These are phyloP conservation scores for Acromyrmex echinatior DNA, from an alignment of 1,140 invertebrate species.

Conservation along the genomic window DNA sequence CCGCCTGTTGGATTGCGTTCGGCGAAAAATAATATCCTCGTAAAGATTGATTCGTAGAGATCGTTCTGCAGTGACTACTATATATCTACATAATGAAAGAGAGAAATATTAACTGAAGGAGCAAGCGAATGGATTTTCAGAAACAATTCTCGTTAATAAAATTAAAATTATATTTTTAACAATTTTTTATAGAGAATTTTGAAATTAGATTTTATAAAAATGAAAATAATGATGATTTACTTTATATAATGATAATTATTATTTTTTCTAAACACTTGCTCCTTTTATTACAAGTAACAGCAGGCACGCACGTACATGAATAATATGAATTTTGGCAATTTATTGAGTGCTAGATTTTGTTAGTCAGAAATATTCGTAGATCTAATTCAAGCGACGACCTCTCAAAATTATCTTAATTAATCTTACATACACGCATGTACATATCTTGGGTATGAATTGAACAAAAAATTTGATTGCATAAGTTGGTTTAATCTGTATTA, in stretches of 20 bases:
- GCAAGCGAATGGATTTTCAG: constrained; percentile 6
- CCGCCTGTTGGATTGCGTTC: constrained; percentile 82
- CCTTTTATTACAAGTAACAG: constrained; percentile 48
- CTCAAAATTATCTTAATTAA: constrained; percentile 23
- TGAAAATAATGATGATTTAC: background rate
- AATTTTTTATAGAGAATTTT: background rate
- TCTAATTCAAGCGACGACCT: constrained; percentile 63
- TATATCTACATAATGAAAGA: constrained; percentile 39
- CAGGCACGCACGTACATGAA: constrained; percentile 64
- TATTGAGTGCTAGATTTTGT: constrained; percentile 76
- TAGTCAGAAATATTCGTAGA: constrained; percentile 78
- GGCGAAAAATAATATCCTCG: constrained; percentile 65
- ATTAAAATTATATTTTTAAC: background rate
- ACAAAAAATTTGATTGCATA: background rate
- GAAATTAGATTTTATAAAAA: background rate
- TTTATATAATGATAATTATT: constrained; percentile 2
- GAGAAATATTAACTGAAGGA: constrained; percentile 44
- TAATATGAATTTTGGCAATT: constrained; percentile 66
- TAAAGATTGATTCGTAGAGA: constrained; percentile 69
- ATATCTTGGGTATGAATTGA: background rate
- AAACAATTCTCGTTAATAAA: background rate
- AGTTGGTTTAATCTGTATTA: background rate
- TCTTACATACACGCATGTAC: background rate
- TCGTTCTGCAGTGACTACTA: constrained; percentile 71
- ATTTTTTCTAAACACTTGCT: constrained; percentile 17